These are phyloP conservation scores for Nannoperca obscura DNA, from an alignment of 2,797 vertebrate species.

Conservation along the genomic window DNA sequence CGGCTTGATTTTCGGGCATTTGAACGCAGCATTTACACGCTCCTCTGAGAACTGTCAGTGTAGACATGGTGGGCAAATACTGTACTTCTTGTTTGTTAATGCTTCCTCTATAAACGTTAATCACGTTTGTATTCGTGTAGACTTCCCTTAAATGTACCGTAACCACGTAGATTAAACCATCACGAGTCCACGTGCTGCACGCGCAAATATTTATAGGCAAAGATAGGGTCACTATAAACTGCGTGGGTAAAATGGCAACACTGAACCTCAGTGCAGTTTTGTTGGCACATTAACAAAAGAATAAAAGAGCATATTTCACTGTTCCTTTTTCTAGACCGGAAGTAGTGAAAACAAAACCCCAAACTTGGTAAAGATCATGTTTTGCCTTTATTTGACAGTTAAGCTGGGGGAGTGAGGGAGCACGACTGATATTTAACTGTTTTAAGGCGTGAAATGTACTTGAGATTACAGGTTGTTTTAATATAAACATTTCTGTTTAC, in stretches of 20 bases:
- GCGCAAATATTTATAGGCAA: background rate
- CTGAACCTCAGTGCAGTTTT: background rate
- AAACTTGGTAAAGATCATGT: background rate
- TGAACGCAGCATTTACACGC: background rate
- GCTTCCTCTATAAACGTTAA: background rate
- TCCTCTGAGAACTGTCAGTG: background rate
- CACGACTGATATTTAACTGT: background rate
- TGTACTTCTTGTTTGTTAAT: too few relatives aligned
- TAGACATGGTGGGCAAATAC: background rate
- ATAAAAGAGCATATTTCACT: background rate
- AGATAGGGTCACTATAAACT: background rate
- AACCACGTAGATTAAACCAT: background rate
- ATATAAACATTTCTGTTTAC: background rate
- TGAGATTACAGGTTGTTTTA: background rate
- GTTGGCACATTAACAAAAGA: background rate
- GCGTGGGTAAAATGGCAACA: background rate
- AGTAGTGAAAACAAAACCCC: background rate
- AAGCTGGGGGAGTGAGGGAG: background rate
- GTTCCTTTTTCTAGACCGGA: background rate
- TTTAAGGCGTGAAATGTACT: background rate
- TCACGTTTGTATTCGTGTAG: background rate
- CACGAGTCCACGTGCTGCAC: background rate
- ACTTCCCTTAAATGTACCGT: too few relatives aligned
- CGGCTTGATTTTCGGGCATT: slow-evolving; percentile 6
- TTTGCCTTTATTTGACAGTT: background rate